These are phyloP conservation scores for Rhagoletis pomonella DNA, from an alignment of 1,140 invertebrate genomes.

Conservation along the genomic window DNA sequence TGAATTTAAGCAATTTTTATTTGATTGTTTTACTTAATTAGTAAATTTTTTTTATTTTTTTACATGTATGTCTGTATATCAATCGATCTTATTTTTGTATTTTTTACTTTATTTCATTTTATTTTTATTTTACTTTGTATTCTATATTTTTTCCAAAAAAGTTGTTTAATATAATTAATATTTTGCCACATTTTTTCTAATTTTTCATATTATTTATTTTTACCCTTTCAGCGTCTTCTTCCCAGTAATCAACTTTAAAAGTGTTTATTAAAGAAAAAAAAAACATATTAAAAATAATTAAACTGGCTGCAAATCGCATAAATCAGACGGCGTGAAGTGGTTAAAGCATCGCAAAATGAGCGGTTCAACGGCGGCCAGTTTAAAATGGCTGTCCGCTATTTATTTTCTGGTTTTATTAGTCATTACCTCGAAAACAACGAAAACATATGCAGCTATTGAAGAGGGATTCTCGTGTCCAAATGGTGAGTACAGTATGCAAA, in stretches of 20 bases:
- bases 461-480: conserved; percentile 61
- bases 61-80: no score
- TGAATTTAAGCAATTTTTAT: background rate
- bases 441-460: conserved; percentile 50
- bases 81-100: no score
- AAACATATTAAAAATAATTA: conserved; percentile 14
- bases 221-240: conserved; percentile 24
- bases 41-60: background rate
- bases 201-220: background rate
- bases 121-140: conserved; percentile 9
- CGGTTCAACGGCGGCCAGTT: conserved; percentile 59
- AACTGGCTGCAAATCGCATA: conserved; percentile 35
- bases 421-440: conserved; percentile 21
- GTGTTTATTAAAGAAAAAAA: background rate
- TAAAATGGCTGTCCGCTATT: conserved; percentile 60
- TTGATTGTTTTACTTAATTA: conserved; percentile 12
- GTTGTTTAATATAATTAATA: background rate
- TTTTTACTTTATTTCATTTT: conserved; percentile 23
- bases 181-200: background rate
- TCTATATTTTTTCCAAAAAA: background rate
- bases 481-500: conserved; percentile 56
- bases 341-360: conserved; percentile 53
- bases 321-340: background rate
- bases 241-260: conserved; percentile 29
- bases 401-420: conserved; percentile 54